Percentiles rank a stretch among this genome's conserved stretches.
Evolutionary conservation across 1,140 invertebrate species (phyloP).

Genomic region (Solenopsis fugax): DNA sequence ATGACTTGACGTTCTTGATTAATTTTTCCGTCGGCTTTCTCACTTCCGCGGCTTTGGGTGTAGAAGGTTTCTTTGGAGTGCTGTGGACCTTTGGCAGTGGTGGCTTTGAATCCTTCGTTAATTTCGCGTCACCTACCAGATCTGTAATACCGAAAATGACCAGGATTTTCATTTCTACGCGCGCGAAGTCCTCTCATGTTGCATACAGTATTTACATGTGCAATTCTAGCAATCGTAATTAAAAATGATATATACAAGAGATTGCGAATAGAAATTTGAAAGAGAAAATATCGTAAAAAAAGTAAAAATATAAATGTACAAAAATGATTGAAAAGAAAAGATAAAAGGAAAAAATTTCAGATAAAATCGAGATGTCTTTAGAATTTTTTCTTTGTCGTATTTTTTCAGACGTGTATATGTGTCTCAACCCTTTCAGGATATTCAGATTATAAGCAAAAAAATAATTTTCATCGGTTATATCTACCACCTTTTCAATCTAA

Average conservation of each 20-base stretch:
- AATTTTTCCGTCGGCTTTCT: slow-evolving; percentile 84
- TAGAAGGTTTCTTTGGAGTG: slow-evolving; percentile 85
- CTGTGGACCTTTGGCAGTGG: slow-evolving; percentile 87
- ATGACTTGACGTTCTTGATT: slow-evolving; percentile 84
- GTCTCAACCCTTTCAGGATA: slow-evolving; percentile 5
- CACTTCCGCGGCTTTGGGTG: slow-evolving; percentile 79
- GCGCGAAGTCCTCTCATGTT: neutral
- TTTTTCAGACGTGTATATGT: neutral
- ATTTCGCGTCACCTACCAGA: slow-evolving; percentile 80
- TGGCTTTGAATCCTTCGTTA: slow-evolving; percentile 85
- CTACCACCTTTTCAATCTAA: neutral
- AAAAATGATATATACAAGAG: slow-evolving; percentile 69
- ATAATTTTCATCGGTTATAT: neutral
- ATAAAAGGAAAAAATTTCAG: neutral
- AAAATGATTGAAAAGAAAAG: slow-evolving; percentile 44
- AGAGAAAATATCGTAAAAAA: slow-evolving; percentile 61
- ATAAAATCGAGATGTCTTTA: slow-evolving; percentile 5
- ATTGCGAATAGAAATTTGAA: slow-evolving; percentile 70
- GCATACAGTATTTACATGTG: slow-evolving; percentile 82
- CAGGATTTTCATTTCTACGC: neutral
- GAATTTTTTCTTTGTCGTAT: neutral
- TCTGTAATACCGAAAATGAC: slow-evolving; percentile 70
- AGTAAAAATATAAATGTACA: slow-evolving; percentile 59
- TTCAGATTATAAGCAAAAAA: neutral
- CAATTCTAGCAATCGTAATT: slow-evolving; percentile 79